These are phyloP conservation scores for Augochlora pura DNA, from an alignment of 1,140 invertebrate species.

Conservation along the genomic window DNA sequence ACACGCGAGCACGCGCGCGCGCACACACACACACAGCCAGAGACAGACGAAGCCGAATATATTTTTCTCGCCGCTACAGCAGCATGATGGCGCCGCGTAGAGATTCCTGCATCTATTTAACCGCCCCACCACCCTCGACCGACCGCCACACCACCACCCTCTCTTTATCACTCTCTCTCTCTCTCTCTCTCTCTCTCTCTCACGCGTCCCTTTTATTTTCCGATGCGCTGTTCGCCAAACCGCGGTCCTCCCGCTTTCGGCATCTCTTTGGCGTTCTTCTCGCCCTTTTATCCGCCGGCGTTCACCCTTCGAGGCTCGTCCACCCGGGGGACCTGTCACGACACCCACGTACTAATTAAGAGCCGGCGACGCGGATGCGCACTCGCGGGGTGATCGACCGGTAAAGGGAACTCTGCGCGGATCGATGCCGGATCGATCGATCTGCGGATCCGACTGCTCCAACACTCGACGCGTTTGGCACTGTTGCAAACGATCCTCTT, in stretches of 20 bases:
- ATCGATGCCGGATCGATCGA: slow-evolving; percentile 38
- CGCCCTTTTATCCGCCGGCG: background rate
- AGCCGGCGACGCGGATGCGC: slow-evolving; percentile 13
- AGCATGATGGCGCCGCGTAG: slow-evolving; percentile 73
- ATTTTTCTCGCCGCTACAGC: slow-evolving; percentile 50
- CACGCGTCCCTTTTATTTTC: slow-evolving; percentile 39
- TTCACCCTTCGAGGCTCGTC: background rate
- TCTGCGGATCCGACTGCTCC: slow-evolving; percentile 38
- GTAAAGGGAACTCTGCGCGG: slow-evolving; percentile 43
- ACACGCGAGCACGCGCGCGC: slow-evolving; percentile 3
- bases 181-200: slow-evolving; percentile 23
- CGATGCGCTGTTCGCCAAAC: slow-evolving; percentile 39
- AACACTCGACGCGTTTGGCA: background rate
- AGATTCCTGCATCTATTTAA: slow-evolving; percentile 78
- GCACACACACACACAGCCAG: too few relatives aligned
- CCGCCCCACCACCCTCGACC: slow-evolving; percentile 28
- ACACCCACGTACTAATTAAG: slow-evolving; percentile 60
- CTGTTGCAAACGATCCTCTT: too few relatives aligned
- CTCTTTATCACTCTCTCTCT: too few relatives aligned
- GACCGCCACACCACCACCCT: slow-evolving; percentile 32
- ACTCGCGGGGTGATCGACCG: slow-evolving; percentile 50
- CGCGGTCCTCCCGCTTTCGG: slow-evolving; percentile 33
- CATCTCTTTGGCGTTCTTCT: slow-evolving; percentile 17
- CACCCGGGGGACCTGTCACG: too few relatives aligned
- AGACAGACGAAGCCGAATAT: slow-evolving; percentile 22